phyloP scores from a whole-genome alignment of 2,888 invertebrate species.

The Tetheella fluctuosa region DNA sequence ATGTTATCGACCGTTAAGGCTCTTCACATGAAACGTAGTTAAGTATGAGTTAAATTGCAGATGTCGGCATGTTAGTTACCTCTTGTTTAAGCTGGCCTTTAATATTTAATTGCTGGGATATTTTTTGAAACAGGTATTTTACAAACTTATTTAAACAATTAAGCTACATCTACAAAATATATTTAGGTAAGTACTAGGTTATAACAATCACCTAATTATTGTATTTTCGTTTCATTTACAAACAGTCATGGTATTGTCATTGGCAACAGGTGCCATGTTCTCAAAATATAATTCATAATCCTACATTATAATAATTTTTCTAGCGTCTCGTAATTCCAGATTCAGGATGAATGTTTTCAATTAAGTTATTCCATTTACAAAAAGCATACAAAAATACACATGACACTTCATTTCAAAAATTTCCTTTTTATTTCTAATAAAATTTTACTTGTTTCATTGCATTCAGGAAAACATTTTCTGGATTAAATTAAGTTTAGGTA shows the following conservation, averaged over 20 bases:
- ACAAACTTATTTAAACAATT: neutral
- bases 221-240: conserved; percentile 23
- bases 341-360: conserved; percentile 20
- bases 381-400: conserved; percentile 70
- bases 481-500: neutral
- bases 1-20: no score
- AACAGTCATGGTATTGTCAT: conserved; percentile 61
- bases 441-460: neutral
- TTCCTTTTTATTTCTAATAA: neutral
- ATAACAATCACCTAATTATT: conserved; percentile 18
- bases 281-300: conserved; percentile 16
- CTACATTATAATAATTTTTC: neutral
- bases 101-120: no score
- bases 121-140: no score
- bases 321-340: conserved; percentile 4
- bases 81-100: neutral
- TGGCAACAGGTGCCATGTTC: conserved; percentile 58
- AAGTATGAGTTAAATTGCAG: neutral
- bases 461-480: neutral
- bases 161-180: neutral
- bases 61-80: no score
- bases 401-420: conserved; percentile 25
- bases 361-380: conserved; percentile 48
- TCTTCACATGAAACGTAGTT: neutral
- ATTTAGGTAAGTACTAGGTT: conserved; percentile 8